Evolutionary conservation across 2,113 vertebrate genomes (phyloP).

Genomic region (Lota lota): DNA sequence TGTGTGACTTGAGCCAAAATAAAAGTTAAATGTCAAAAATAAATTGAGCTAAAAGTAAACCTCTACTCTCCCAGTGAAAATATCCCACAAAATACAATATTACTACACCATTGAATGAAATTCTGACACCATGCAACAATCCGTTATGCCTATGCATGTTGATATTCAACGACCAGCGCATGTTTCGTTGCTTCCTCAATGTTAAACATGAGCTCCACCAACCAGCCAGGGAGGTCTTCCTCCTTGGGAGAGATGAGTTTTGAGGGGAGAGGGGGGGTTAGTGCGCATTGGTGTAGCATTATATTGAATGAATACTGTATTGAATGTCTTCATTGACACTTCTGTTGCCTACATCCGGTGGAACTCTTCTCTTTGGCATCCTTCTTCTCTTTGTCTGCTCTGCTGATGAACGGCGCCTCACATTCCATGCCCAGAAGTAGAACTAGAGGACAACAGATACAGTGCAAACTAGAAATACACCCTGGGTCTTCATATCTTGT

Average conservation of each 20-base stretch:
- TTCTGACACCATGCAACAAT: no score
- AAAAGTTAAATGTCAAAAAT: no score
- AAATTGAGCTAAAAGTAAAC: no score
- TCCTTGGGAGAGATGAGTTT: slow-evolving; percentile 29
- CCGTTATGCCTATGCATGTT: no score
- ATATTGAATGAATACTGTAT: neutral
- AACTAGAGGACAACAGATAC: slow-evolving; percentile 7
- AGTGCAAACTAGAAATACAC: neutral
- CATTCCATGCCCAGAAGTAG: neutral
- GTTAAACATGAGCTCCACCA: slow-evolving; percentile 72
- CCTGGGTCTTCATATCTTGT: fast-evolving
- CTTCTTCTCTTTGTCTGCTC: neutral
- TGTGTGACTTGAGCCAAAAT: no score
- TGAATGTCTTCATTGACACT: neutral
- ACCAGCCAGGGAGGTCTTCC: slow-evolving; percentile 63
- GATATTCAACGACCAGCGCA: slow-evolving; percentile 70
- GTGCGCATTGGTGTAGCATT: no score
- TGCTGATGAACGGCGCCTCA: neutral
- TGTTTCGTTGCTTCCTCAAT: slow-evolving; percentile 78
- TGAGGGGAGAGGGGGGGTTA: no score
- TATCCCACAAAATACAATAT: no score
- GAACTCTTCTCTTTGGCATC: neutral
- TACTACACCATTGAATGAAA: no score
- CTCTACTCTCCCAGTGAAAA: no score
- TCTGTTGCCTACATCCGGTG: neutral